Base-by-base conservation (phyloP, 1,140 invertebrate species). In the Drosophila neocordata region DNA sequence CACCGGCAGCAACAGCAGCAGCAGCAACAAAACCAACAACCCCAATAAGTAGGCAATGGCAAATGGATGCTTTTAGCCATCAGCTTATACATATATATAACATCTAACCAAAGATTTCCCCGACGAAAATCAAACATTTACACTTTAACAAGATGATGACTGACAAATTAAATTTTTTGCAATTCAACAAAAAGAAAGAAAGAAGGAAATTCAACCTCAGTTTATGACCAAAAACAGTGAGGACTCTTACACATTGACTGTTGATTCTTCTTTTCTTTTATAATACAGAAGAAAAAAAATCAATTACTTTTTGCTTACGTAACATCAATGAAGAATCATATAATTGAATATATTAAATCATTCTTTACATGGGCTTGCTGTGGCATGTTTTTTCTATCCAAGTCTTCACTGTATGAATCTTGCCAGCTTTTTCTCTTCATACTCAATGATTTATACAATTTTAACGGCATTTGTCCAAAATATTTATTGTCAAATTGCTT, bases 371-470 rank as follows among this genome's bases (percentile, higher is more conserved):
- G 8, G 22, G 9, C 4, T 4, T 37, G 38, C 9, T 57, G 15
- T 1, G 22, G 22, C 22, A 24, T 24, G 22, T 24, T 24, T 24
- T 31, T 31, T 7, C 7, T 31, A 6, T 31, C 0, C 8, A 2
- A 72, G 31, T 51, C 18, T 37, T 27, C 22, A 18, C 9, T 38
- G 15, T 22, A 24, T 9, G 18, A 1, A 11, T 13, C 56, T 74
- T 76, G 15, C 31, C 52, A 74, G 15, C 38, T 67, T 37, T 69
- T 69, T 60, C 73, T 44, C 34, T 65, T 4, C 57, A 64, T 41
- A 60, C 52, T 22, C 66, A 48, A 67, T 65, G 79, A 82, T 82
- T 79, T 79, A 77, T 83, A 64, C 57, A 79, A 51, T 60, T 75
- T 69, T 44, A 75, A 69, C 37, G 65, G 65, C 65, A 75, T 75